phyloP scores from a whole-genome alignment of 2,888 invertebrate species.

The Aphodius granarius region DNA sequence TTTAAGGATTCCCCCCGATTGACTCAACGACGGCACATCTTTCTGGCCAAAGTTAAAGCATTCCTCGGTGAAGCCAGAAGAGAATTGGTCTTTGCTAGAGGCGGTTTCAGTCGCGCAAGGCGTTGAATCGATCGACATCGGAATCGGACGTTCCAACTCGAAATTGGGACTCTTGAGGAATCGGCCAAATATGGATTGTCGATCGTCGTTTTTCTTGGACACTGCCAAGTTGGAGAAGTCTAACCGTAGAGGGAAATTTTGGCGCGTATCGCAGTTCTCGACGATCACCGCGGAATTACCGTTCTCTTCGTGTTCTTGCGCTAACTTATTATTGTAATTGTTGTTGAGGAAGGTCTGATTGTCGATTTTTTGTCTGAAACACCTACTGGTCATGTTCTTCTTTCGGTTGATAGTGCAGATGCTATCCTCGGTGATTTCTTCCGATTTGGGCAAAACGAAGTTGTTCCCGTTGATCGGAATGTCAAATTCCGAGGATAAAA shows the following conservation, averaged over 20 bases:
- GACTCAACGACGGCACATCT: conserved; percentile 6
- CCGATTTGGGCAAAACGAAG: no score
- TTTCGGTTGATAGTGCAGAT: no score
- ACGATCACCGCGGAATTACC: background rate
- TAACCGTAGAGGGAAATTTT: conserved; percentile 30
- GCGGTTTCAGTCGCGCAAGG: conserved; percentile 37
- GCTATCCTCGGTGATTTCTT: no score
- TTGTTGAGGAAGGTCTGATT: conserved; percentile 42
- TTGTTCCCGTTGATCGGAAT: background rate
- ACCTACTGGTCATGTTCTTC: no score
- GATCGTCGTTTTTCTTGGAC: conserved; percentile 9
- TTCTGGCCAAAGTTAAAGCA: conserved; percentile 50
- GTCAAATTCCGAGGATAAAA: conserved; percentile 42
- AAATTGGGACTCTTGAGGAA: conserved; percentile 36
- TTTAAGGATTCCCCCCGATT: conserved; percentile 49
- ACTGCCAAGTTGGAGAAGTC: conserved; percentile 37
- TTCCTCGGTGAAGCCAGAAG: conserved; percentile 57
- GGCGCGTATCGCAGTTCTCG: no score
- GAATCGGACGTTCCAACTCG: conserved; percentile 40
- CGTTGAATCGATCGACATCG: conserved; percentile 52
- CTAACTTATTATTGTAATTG: conserved; percentile 33
- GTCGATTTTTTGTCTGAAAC: no score
- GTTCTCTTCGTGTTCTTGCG: background rate
- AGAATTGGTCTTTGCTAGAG: conserved; percentile 25
- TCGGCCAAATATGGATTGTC: conserved; percentile 19